Base-by-base conservation (phyloP, 2,888 invertebrate genomes). In the Lepas anatifera region DNA sequence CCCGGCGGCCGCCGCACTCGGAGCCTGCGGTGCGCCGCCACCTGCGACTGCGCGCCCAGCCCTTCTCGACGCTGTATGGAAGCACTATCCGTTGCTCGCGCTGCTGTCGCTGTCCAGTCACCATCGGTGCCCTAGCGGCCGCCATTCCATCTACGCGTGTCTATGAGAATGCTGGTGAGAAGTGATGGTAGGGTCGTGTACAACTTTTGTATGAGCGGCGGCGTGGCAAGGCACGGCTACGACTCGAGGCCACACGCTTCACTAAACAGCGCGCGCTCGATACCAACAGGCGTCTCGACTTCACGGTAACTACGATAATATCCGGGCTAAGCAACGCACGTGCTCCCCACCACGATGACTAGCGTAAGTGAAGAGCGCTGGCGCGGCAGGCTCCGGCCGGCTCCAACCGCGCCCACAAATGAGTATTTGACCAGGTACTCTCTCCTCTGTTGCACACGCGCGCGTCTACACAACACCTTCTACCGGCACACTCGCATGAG, bases 351-450 rank as follows among this genome's bases (percentile, higher is more conserved):
- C 58, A 32, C 58, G 22, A 35, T 58, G 58, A 58, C 58, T 58
- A 58, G 58, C 35, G 35, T 58, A 35, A 29, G 35, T 58, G 58
- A 58, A 18, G 25, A 58, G 13, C 58, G 16, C 29, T 10, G 32
- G 4, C 32, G 16, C 41, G 22, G 22, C 18, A 2, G 32, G 18
- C 58, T 32, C 29, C 27, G 50, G 18, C 11, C 22, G 22, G 13
- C 35, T 22, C 58, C 32, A 4, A 6, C 2, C 22, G 8, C 35
- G 58, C 58, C 32, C 35, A 8, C 48, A 16, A 16, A 35, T 58
- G 58, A 58, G 58, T 58, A 58, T 58, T 58, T 50, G 18, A 58
- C 58, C 58, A 58, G 58, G 58, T 58, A 58, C 58, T 58, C 58
- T 13, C 48, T 18, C 43, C n/a, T 10, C 41, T 41, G 41, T 41